Evolutionary conservation across 2,888 invertebrate species (phyloP), one percentile per base, ranked within the genome.

Genomic region (Troides aeacus): DNA sequence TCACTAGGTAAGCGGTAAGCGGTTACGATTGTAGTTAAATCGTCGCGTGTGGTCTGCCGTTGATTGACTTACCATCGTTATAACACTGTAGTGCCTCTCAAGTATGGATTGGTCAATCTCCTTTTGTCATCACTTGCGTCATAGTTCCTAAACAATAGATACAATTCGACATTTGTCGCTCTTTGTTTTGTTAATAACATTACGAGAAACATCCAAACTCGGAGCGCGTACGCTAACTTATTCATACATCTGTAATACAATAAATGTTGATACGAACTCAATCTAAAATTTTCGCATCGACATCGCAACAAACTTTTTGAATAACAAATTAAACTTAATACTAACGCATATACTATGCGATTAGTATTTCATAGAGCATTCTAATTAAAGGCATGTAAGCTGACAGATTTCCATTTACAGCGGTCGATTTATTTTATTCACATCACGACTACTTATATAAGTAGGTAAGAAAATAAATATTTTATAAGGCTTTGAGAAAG

Each of bases 11-110:
- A 23, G 53, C 23, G 21, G 23, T 12, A 46, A 23, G 53, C 23
- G n/a, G 1, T 23, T 46, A 58, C 23, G 21, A 57, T 30, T 46
- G 56, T 69, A 42, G 53, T 62, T 39, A 64, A 71, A 65, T 70
- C 78, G 73, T 76, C 78, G 73, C 77, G 79, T 78, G 78, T 78
- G 79, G 79, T 76, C 79, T 73, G 73, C 71, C 70, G 64, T 63
- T 71, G 73, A 77, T 74, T 76, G 76, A 76, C 77, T 76, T 77
- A 74, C 71, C 73, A 72, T 72, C 73, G 69, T 71, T 72, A 70
- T 74, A 73, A 76, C 74, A 74, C 72, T 72, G 74, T 76, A 74
- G 76, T 76, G 76, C 74, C 67, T 68, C 70, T 70, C 74, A 72
- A 68, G 71, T 74, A 77, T 76, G 72, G 76, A 75, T 74, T 74